Evolutionary conservation across 1,140 invertebrate species (phyloP), one percentile per base, ranked within the genome.

Genomic region (Anoplophora glabripennis): DNA sequence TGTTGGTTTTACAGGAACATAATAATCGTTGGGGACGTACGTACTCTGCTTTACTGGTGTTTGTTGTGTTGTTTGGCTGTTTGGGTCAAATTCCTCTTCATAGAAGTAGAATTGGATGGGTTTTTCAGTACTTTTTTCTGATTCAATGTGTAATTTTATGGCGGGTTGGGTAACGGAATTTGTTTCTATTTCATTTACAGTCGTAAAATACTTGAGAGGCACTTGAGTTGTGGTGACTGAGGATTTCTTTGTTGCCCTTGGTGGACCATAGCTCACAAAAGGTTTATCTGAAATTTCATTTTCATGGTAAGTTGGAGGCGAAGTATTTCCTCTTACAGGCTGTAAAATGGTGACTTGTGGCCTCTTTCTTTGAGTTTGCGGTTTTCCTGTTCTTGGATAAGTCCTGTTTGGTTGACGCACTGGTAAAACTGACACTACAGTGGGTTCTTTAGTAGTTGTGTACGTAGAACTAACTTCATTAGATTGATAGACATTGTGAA

Each of bases 201-300:
- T 81, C 10, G 78, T 78, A 64, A 84, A 84, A 66, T 83, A 86
- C 61, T 83, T 73, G 40, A 86, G 67, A 14, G 85, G 84, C 15
- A 83, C 77, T 36, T 78, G 74, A 42, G 84, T 86, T 15, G 81
- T 82, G 42, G 76, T 78, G 17, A 82, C 69, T 65, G 10, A 63
- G 46, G 28, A 57, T 42, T 47, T 56, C 28, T 55, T 45, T 35
- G 11, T 11, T 11, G 53, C 42, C 44, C 59, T 54, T 42, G 21
- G n/a, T 57, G 59, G 59, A 17, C 74, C 75, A 63, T 81, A 82
- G 12, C 78, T 61, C 45, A 76, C 67, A 64, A 78, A 82, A 36
- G 80, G 80, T 59, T 79, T 78, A 37, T 77, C 72, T 9, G 74
- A 67, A 0, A 76, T 74, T 53, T 67, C 67, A 53, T 79, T 78